Base-by-base conservation (phyloP, 2,888 invertebrate species). In the Oxyteleia sp. region DNA sequence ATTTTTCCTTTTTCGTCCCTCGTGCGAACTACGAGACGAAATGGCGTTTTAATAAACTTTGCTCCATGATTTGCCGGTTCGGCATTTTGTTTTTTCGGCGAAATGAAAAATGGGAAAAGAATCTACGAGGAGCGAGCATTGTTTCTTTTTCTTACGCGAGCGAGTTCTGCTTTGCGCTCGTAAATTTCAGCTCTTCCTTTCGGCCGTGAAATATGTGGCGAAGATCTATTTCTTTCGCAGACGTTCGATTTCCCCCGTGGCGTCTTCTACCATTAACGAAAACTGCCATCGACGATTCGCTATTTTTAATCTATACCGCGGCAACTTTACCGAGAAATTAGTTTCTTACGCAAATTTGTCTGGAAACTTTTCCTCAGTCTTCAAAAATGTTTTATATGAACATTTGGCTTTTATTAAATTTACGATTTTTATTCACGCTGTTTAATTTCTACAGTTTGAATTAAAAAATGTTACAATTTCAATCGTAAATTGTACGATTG, bases 101-200 rank as follows among this genome's bases (percentile, higher is more conserved):
- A 69, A 63, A 78, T 68, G 78, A 69, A 78, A 78, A 78, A 69
- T 55, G 45, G 38, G 26, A 18, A 69, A 63, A 78, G 43, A 78
- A 69, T 55, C 63, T 16, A 38, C 43, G 43, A 53, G 32, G 13
- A 20, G 57, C 41, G 32, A 3, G 10, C 10, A 45, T 68, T 72
- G 79, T 66, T 80, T 66, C 80, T 66, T 72, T 66, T 72, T 51
- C 66, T 64, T 51, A 16, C 35, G 32, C 16, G 32, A 3, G 32
- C 5, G 20, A 47, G 55, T 61, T 74, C 29, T 59, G 66, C 68
- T 64, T 68, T 51, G 64, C 15, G 61, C 71, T 74, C 80, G 74
- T 74, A 81, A 74, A 79, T 79, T 71, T 71, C 15, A 57, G 32
- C 53, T 57, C 63, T 57, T 57, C 61, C 71, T 69, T 69, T 53